phyloP scores from a whole-genome alignment of 2,113 vertebrate species.

The Zosterops borbonicus region DNA sequence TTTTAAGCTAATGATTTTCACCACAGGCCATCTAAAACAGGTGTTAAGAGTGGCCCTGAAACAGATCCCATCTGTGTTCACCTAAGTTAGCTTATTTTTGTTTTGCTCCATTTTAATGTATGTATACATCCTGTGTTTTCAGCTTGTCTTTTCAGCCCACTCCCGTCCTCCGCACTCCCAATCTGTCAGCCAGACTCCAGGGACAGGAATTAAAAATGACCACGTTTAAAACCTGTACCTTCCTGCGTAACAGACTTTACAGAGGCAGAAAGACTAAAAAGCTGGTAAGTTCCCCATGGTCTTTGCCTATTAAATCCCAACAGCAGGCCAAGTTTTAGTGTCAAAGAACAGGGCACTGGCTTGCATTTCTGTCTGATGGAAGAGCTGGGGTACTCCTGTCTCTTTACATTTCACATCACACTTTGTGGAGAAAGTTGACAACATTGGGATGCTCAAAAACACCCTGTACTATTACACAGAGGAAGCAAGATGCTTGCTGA shows the following conservation, averaged over 20 bases:
- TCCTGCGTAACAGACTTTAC: background rate
- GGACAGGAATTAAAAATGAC: slow-evolving; percentile 50
- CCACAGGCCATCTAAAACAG: slow-evolving; percentile 31
- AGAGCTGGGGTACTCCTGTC: background rate
- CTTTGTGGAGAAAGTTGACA: slow-evolving; percentile 9
- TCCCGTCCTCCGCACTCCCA: background rate
- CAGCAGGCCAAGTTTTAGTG: background rate
- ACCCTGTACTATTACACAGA: slow-evolving; percentile 8
- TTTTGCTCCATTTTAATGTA: slow-evolving; percentile 47
- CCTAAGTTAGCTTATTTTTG: slow-evolving; percentile 47
- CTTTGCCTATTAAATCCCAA: slow-evolving; percentile 27
- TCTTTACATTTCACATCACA: slow-evolving; percentile 15
- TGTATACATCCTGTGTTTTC: background rate
- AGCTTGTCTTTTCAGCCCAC: slow-evolving; percentile 18
- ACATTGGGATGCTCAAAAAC: background rate
- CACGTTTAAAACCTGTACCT: background rate
- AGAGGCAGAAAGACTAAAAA: slow-evolving; percentile 11
- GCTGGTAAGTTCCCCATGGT: background rate
- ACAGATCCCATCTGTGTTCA: slow-evolving; percentile 51
- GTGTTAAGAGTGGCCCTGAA: slow-evolving; percentile 44
- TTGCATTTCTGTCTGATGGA: background rate
- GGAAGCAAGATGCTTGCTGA: background rate
- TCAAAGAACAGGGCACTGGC: background rate
- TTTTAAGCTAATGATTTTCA: slow-evolving; percentile 62
- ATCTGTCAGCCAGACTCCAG: slow-evolving; percentile 3